A percentile compares a stretch with the other conserved stretches of the same genome.
phyloP scores from a whole-genome alignment of 2,797 vertebrate species.

The Periophthalmus magnuspinnatus region DNA sequence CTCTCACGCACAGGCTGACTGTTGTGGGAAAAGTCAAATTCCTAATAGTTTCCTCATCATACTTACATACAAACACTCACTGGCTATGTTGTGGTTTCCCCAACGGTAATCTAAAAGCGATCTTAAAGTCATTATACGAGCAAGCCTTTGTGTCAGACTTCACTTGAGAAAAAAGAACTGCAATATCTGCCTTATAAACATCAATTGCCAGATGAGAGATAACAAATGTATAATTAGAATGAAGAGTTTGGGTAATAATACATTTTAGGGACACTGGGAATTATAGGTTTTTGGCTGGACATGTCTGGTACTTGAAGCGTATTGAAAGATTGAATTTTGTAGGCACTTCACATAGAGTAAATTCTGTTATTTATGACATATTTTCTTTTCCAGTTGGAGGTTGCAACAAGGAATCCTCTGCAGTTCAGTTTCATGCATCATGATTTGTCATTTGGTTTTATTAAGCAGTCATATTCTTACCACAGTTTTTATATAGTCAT shows the following conservation, averaged over 20 bases:
- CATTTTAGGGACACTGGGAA: conserved; percentile 16
- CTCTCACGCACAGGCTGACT: conserved; percentile 25
- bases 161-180: conserved; percentile 23
- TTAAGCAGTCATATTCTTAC: background rate
- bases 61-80: conserved; percentile 28
- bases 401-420: background rate
- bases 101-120: conserved; percentile 55
- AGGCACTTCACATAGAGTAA: background rate
- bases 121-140: conserved; percentile 40
- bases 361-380: background rate
- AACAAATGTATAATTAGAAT: conserved; percentile 49
- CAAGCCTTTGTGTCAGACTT: conserved; percentile 9
- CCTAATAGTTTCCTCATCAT: conserved; percentile 23
- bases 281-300: background rate
- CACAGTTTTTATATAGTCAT: background rate
- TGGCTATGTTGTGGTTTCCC: conserved; percentile 46
- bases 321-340: background rate
- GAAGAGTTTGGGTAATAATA: conserved; percentile 28
- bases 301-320: background rate
- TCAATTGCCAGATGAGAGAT: conserved; percentile 32
- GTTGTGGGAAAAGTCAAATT: conserved; percentile 33
- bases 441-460: background rate
- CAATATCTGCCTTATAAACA: conserved; percentile 33
- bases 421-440: background rate
- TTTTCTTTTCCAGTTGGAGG: background rate